phyloP scores from a whole-genome alignment of 2,888 invertebrate genomes.

The Diaphora mendica region DNA sequence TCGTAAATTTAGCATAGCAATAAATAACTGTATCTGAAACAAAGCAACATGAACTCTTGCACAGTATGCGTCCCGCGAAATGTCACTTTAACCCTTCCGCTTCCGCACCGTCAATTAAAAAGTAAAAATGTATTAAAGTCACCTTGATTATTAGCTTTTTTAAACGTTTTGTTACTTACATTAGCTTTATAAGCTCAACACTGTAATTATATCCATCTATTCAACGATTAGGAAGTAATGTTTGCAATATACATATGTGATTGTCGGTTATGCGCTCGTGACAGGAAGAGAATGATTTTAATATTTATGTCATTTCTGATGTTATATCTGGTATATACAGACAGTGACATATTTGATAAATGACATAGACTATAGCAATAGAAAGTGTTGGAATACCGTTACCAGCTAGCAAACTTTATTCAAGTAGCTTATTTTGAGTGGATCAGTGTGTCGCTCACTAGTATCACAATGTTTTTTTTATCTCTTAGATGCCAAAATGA shows the following conservation, averaged over 20 bases:
- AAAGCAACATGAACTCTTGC: constrained; percentile 16
- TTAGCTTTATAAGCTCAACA: constrained; percentile 4
- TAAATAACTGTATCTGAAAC: neutral
- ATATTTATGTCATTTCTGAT: neutral
- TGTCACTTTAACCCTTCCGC: constrained; percentile 42
- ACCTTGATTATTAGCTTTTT: constrained; percentile 51
- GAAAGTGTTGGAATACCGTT: neutral
- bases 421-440: too few species aligned
- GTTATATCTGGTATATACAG: neutral
- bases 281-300: constrained; percentile 17
- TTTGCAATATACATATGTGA: neutral
- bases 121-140: constrained; percentile 38
- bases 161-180: constrained; percentile 20
- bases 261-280: constrained; percentile 14
- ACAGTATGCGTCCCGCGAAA: constrained; percentile 23
- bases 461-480: too few species aligned
- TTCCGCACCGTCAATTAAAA: constrained; percentile 49
- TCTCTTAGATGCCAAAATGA: too few species aligned
- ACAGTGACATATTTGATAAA: neutral
- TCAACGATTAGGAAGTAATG: constrained; percentile 23
- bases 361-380: neutral
- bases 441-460: too few species aligned
- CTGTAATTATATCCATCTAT: constrained; percentile 12
- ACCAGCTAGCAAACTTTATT: too few species aligned
- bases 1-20: neutral